Evolutionary conservation across 2,113 vertebrate species (phyloP).

Genomic region (Phasianus colchicus): DNA sequence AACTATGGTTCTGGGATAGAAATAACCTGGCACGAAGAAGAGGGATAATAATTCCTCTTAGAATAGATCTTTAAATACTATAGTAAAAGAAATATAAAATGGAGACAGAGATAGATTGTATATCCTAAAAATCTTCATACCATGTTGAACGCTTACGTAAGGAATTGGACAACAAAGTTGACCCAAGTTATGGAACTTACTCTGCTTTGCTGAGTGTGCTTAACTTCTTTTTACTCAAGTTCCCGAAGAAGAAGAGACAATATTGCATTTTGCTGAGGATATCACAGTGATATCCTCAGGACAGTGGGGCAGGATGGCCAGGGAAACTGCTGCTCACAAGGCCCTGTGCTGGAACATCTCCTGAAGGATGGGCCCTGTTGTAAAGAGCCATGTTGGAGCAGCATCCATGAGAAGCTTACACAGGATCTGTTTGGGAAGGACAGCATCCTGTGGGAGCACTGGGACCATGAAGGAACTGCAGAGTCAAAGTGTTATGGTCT

Average conservation of each 20-base stretch:
- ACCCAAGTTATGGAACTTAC: not conserved
- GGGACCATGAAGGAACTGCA: not conserved
- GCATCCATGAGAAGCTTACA: not conserved
- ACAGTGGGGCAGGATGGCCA: not conserved
- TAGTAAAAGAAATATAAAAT: not conserved
- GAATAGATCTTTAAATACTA: slow-evolving; percentile 3
- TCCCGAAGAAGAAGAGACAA: not conserved
- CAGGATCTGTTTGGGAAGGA: not conserved
- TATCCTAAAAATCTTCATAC: not conserved
- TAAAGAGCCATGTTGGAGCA: not conserved
- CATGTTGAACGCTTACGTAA: not conserved
- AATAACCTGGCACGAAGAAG: slow-evolving; percentile 50
- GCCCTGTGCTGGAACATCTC: not conserved
- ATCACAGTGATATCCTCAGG: not conserved
- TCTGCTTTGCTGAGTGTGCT: not conserved
- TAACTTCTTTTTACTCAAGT: not conserved
- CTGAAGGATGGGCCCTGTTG: not conserved
- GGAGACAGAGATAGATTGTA: not conserved
- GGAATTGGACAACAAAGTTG: not conserved
- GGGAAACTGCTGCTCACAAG: not conserved
- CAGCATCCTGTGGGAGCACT: not conserved
- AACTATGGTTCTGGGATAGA: slow-evolving; percentile 9
- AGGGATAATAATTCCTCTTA: not conserved
- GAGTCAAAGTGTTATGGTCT: too few relatives aligned
- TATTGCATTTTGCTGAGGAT: not conserved